A percentile compares a stretch with the other conserved stretches of the same genome.
Evolutionary conservation across 2,797 vertebrate genomes (phyloP).

Genomic region (Takifugu ocellatus): DNA sequence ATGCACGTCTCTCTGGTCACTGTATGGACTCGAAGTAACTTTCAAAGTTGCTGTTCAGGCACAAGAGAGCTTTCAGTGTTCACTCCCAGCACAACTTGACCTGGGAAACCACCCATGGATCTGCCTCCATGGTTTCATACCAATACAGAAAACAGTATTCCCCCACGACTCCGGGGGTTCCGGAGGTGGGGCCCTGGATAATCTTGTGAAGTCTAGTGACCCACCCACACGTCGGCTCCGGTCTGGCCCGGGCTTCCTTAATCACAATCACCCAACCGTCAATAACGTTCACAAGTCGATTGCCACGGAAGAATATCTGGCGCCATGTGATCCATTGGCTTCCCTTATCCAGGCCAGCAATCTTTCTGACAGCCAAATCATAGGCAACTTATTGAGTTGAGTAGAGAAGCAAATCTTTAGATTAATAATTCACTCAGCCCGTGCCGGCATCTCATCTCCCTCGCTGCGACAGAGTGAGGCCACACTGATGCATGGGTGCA

Average conservation of each 20-base stretch:
- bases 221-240: conserved; percentile 41
- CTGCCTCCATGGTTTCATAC: conserved; percentile 32
- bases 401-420: conserved; percentile 58
- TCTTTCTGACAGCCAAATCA: conserved; percentile 70
- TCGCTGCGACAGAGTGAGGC: conserved; percentile 32
- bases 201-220: conserved; percentile 41
- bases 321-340: conserved; percentile 42
- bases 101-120: too few relatives aligned
- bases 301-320: conserved; percentile 50
- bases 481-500: conserved; percentile 28
- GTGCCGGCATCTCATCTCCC: conserved; percentile 48
- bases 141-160: conserved; percentile 39
- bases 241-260: conserved; percentile 51
- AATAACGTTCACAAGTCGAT: conserved; percentile 68
- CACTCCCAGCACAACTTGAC: too few relatives aligned
- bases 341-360: conserved; percentile 50
- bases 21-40: too few relatives aligned
- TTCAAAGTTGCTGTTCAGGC: too few relatives aligned
- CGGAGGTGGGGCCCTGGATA: conserved; percentile 44
- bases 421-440: conserved; percentile 74
- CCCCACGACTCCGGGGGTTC: conserved; percentile 28
- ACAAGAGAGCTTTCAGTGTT: not conserved
- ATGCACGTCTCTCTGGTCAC: conserved; percentile 7
- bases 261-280: conserved; percentile 73
- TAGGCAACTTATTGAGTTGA: conserved; percentile 66